Evolutionary conservation across 1,140 invertebrate genomes (phyloP).

Genomic region (Agrilus planipennis): DNA sequence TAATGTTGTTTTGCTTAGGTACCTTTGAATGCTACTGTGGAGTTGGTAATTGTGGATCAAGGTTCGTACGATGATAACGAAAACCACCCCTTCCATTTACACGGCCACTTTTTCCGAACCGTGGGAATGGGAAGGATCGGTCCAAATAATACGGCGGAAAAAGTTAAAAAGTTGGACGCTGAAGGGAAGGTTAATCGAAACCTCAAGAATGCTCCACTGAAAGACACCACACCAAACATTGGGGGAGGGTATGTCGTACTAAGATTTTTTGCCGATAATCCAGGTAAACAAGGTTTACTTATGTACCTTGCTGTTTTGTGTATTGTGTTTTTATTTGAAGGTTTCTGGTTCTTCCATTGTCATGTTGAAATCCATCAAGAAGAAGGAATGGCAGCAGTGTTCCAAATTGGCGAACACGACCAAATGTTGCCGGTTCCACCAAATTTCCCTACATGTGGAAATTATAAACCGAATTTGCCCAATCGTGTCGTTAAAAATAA

Average conservation of each 20-base stretch:
- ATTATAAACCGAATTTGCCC: slow-evolving; percentile 34
- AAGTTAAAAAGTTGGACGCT: slow-evolving; percentile 52
- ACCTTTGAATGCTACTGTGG: slow-evolving; percentile 54
- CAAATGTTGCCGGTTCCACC: slow-evolving; percentile 49
- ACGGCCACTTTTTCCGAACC: slow-evolving; percentile 69
- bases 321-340: slow-evolving; percentile 34
- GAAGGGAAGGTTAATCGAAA: slow-evolving; percentile 57
- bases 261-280: slow-evolving; percentile 54
- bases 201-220: slow-evolving; percentile 56
- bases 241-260: slow-evolving; percentile 72
- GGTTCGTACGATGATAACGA: slow-evolving; percentile 62
- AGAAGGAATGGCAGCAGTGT: slow-evolving; percentile 71
- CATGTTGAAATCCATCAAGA: slow-evolving; percentile 79
- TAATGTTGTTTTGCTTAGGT: too few relatives aligned
- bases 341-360: slow-evolving; percentile 80
- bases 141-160: slow-evolving; percentile 45
- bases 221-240: slow-evolving; percentile 78
- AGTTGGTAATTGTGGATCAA: slow-evolving; percentile 66
- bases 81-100: slow-evolving; percentile 76
- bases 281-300: slow-evolving; percentile 33
- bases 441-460: slow-evolving; percentile 55
- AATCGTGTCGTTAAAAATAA: too few relatives aligned
- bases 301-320: background rate
- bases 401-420: slow-evolving; percentile 63
- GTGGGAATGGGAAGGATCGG: slow-evolving; percentile 57